Base-by-base conservation (phyloP, 92 coral and sea anemone species). In the Chrysogorgia sp. region DNA sequence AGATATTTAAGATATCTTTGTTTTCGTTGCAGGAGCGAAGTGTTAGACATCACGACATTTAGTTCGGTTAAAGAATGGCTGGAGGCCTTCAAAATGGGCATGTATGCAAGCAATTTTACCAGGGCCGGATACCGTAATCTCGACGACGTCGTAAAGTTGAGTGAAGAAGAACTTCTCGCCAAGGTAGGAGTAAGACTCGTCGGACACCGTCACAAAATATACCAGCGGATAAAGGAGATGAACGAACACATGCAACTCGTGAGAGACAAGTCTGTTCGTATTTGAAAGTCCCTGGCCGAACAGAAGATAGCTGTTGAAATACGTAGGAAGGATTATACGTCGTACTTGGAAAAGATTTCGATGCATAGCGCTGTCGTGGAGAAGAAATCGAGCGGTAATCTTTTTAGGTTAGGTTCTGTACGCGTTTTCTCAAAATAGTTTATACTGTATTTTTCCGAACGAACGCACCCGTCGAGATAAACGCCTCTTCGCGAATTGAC, bases 71-170 rank as follows among this genome's bases (percentile, higher is more conserved):
- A 72, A 56, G 79, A 72, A 50, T 72, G 79, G 79, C 31, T 72
- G 9, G 79, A 72, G 3, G 65, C 79, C 19, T 50, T 72, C 59
- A 55, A 72, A 65, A 72, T 72, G 79, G 79, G 79, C 31, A 72
- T 72, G 79, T 72, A 72, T 26, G 79, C 79, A 2, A 72, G 65
- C 34, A 45, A 48, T 37, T 69, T 69, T 48, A 30, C 76, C 24
- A 47, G 48, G 34, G 76, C 76, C 7, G 76, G 76, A 0, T 69
- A 69, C 45, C 24, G 34, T 12, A 60, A 69, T 45, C 76, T 69
- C 1, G 28, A 55, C 0, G 76, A 69, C 12, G 76, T 69, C 12
- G 60, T 43, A 0, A n/a, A 48, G 15, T 17, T 69, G 1, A 69
- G 34, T 0, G 76, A 69, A 10, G 76, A 69, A 31, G 76, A 69